Evolutionary conservation across 2,888 invertebrate species (phyloP), one percentile per base, ranked within the genome.

Genomic region (Dusona sp.): DNA sequence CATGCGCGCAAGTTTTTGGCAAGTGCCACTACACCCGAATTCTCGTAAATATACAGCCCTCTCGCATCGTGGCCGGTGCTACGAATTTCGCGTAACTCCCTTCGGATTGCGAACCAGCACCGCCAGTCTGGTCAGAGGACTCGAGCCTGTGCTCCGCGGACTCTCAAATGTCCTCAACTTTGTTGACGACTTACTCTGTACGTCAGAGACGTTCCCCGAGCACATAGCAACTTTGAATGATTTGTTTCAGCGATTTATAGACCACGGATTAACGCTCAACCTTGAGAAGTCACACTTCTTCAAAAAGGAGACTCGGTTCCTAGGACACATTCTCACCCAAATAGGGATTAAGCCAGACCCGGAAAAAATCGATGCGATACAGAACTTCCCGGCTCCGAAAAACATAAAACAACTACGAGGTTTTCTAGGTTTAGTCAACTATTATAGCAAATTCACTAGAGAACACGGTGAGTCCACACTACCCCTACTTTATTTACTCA

Each of bases 221-320:
- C 85, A 86, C 38, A 33, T 84, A 0, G 3, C 61, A 13, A 87
- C 88, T 38, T 57, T 90, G 2, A 61, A 73, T 2, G 61, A 42
- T 16, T 74, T 90, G 4, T 84, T 90, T 16, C 6, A 64, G 1
- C 67, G 79, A 9, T 73, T 89, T 16, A 8, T 48, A 19, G 19
- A 85, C 7, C 83, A 88, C 6, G 86, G 86, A 0, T 78, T 90
- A n/a, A 90, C 89, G 6, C 29, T 90, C 1, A 89, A 88, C 9
- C 36, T 88, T n/a, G 70, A 73, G 16, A 91, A 90, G 82, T 90
- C 85, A 2, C 25, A 81, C n/a, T 90, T 91, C 80, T 79, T 88
- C 9, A 75, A 84, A 42, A n/a, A 73, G 0, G 87, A 87, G 70
- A 79, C 90, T 9, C 88, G 88, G 16, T 90, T 91, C 42, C 57